Evolutionary conservation across 2,888 invertebrate species (phyloP), one percentile per base, ranked within the genome.

Genomic region (Xestia rhomboidea): DNA sequence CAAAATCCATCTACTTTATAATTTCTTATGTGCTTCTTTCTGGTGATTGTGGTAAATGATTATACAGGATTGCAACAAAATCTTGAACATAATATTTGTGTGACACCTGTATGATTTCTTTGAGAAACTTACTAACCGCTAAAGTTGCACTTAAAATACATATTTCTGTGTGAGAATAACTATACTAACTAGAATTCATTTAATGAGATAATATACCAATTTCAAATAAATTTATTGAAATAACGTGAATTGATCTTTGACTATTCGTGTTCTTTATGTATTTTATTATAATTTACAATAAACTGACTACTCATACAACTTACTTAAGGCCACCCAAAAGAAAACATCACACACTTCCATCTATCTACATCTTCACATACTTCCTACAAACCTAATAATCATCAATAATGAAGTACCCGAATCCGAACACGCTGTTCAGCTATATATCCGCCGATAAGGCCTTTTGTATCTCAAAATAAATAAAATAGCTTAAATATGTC

Each of bases 401-500:
- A 60, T n/a, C 51, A 34, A 44, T 66, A 83, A 71, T 68, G 34
- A 72, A 86, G 89, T 90, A 85, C 4, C 90, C 63, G 4, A 90
- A 44, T 93, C 3, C 82, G 94, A 91, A 94, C 95, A 84, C 67
- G 18, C 49, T 34, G 78, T 83, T 80, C 88, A 88, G 92, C 93
- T 93, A 94, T 94, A 94, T 93, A 94, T 95, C 95, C 94, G 92
- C 92, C 91, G 96, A 96, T 96, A 96, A 96, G 95, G 94, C 93
- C 93, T 95, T 95, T 95, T 95, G 95, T 96, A 95, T 96, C 95
- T 94, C 93, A 94, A 95, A 96, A 96, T 96, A 96, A 95, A 96
- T 96, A 96, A 96, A 96, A 96, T 95, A 94, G 94, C 94, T 95
- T 95, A 95, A 95, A 95, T 96, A 95, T 94, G 95, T 95, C 96